Evolutionary conservation across 2,888 invertebrate genomes (phyloP).

Genomic region (Pecten maximus): DNA sequence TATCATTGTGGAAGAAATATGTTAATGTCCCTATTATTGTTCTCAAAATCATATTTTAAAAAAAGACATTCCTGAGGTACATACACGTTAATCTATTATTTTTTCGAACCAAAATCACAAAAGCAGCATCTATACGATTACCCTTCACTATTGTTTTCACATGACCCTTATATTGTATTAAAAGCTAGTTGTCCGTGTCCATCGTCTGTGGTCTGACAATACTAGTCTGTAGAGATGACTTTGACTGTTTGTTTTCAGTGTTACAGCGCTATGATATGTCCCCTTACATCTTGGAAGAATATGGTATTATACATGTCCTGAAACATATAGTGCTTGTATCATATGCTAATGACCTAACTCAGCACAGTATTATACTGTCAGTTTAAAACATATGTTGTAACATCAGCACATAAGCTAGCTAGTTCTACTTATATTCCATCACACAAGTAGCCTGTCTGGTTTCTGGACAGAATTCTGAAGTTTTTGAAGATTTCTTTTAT

Average conservation of each 20-base stretch:
- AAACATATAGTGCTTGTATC: conserved; percentile 39
- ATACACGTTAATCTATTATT: no score
- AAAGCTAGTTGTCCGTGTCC: background rate
- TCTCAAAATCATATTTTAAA: no score
- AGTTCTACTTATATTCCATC: no score
- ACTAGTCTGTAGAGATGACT: background rate
- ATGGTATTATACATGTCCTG: conserved; percentile 7
- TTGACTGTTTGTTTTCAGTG: conserved; percentile 46
- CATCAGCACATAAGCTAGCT: no score
- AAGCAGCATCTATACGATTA: background rate
- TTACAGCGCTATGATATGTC: conserved; percentile 55
- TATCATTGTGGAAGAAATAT: no score
- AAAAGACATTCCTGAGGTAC: no score
- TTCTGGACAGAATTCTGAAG: no score
- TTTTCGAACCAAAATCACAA: background rate
- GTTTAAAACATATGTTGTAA: background rate
- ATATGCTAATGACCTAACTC: background rate
- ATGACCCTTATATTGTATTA: background rate
- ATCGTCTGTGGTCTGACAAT: background rate
- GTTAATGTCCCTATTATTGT: no score
- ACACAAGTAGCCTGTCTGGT: no score
- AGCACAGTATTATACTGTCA: background rate
- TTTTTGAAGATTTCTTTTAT: no score
- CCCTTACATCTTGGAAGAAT: conserved; percentile 52
- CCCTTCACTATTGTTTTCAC: background rate